Conservation (phyloP, 2,888 invertebrate species). For the Calameuta idolon region DNA sequence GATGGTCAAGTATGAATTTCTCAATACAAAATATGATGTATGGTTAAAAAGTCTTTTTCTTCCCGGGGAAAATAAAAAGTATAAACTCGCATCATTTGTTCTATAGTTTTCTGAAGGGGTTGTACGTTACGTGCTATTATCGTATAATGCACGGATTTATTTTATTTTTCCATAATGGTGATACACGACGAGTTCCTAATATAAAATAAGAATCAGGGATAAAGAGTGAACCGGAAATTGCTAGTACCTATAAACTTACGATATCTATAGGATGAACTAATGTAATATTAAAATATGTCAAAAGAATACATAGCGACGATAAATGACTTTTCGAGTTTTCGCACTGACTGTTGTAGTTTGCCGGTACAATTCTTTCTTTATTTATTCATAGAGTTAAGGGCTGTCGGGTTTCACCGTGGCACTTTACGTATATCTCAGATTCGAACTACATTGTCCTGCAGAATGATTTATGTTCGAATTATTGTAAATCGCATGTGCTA, state of each 20-base stretch:
- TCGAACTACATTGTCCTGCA: background rate
- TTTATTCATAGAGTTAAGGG: background rate
- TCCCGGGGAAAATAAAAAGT: background rate
- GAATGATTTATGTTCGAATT: background rate
- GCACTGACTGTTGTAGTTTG: background rate
- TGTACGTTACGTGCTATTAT: background rate
- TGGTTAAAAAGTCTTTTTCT: background rate
- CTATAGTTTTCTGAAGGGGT: background rate
- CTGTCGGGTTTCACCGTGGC: background rate
- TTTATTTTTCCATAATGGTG: background rate
- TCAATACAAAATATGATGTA: background rate
- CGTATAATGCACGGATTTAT: background rate
- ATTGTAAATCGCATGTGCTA: background rate
- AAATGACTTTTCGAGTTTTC: background rate
- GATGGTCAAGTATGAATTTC: background rate
- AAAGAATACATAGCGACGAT: background rate
- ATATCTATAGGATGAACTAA: background rate
- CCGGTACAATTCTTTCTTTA: background rate
- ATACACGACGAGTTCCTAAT: background rate
- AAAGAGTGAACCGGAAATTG: background rate
- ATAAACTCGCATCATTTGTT: background rate
- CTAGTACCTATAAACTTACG: background rate
- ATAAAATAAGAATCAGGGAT: background rate
- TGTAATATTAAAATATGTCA: background rate
- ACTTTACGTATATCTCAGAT: background rate